Evolutionary conservation across 2,797 vertebrate species (phyloP).

Genomic region (Crenuchus spilurus): DNA sequence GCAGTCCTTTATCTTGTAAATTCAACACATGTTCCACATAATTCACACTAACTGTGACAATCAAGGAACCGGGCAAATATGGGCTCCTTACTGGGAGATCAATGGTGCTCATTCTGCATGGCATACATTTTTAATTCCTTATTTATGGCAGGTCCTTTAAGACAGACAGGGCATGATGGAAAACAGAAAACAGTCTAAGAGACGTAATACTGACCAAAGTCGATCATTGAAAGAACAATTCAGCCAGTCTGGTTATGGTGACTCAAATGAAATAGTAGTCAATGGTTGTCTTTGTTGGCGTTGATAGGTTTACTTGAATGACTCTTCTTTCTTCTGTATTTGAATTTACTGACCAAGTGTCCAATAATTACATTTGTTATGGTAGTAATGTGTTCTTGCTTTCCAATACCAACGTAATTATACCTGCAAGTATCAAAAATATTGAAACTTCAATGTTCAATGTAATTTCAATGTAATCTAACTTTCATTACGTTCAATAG

Average conservation of each 20-base stretch:
- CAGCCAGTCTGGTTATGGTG: constrained; percentile 7
- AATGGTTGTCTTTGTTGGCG: constrained; percentile 5
- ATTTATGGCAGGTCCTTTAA: constrained; percentile 66
- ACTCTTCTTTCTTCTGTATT: neutral
- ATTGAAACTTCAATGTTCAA: no score
- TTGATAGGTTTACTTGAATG: constrained; percentile 1
- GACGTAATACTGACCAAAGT: constrained; percentile 42
- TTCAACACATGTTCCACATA: constrained; percentile 65
- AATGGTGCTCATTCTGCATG: constrained; percentile 63
- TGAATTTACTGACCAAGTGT: neutral
- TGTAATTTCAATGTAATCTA: no score
- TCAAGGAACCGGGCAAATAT: constrained; percentile 52
- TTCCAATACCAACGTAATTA: no score
- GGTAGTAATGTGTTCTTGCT: constrained; percentile 31
- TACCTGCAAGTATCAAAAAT: no score
- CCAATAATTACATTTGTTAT: neutral
- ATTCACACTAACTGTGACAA: constrained; percentile 63
- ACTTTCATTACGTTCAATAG: no score
- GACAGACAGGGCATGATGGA: constrained; percentile 47
- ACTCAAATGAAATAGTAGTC: constrained; percentile 33
- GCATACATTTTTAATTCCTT: constrained; percentile 68
- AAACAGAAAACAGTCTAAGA: constrained; percentile 40
- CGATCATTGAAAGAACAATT: constrained; percentile 36
- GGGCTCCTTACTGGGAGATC: constrained; percentile 64
- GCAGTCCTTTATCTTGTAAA: constrained; percentile 63